Evolutionary conservation across 2,888 invertebrate species (phyloP), one percentile per base, ranked within the genome.

Genomic region (Pseudococcus longispinus): DNA sequence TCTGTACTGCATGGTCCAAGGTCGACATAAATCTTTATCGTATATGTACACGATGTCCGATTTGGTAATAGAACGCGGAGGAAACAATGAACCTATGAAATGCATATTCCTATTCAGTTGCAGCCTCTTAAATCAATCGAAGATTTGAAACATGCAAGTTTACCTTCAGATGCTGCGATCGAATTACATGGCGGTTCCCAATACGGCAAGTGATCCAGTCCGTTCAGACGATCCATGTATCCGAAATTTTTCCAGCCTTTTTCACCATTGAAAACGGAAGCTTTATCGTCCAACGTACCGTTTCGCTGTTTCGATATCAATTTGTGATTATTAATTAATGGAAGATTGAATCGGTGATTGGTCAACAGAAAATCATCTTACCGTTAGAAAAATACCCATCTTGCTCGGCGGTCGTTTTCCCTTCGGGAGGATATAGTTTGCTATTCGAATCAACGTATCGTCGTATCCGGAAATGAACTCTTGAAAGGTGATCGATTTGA

Each of bases 1-100:
- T 23, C 94, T 91, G 90, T 95, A 96, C 88, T 94, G 92, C 88
- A 97, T 90, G 0, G 96, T 96, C 89, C 96, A 91, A 0, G 94
- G 93, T 88, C 97, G 93, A 90, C 97, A 97, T 74, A 97, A 91
- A 90, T 97, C 97, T 90, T 96, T 96, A 90, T 97, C 96, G 90
- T 96, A 97, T 0, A 97, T 91, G 89, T 95, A 93, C 23, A 96
- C 93, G 0, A 93, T 91, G 90, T 96, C 94, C 0, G 93, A 92
- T 87, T 94, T 93, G 23, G 95, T 95, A 88, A 93, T 91, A 80
- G 94, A 93, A 0, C 95, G 92, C 0, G 96, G 96, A 0, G 96
- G 96, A 90, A 96, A 96, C 91, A 96, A 95, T 0, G 96, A 96
- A 0, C 96, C 96, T 91, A 88, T 18, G 9, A 89, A 88, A 87